These are phyloP conservation scores for Brachionus calyciflorus DNA, from an alignment of 1,140 invertebrate genomes.

Conservation along the genomic window DNA sequence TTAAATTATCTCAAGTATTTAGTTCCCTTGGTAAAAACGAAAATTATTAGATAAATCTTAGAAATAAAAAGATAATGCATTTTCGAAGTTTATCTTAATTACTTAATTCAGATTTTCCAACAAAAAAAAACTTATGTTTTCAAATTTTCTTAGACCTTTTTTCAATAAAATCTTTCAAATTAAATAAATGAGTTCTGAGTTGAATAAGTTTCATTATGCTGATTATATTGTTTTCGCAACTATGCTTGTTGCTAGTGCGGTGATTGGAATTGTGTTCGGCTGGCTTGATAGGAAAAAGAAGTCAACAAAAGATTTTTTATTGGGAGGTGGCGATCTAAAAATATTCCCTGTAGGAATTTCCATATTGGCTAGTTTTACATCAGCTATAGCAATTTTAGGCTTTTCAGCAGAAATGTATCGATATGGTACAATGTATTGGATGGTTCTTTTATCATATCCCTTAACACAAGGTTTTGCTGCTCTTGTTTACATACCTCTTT, in stretches of 20 bases:
- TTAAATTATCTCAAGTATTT: no score
- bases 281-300: constrained; percentile 30
- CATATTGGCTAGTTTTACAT: constrained; percentile 59
- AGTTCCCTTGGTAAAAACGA: no score
- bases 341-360: constrained; percentile 56
- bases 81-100: no score
- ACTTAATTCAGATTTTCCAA: no score
- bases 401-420: constrained; percentile 56
- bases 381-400: constrained; percentile 61
- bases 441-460: constrained; percentile 49
- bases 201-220: constrained; percentile 19
- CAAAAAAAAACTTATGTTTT: no score
- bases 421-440: constrained; percentile 52
- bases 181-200: background rate
- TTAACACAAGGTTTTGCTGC: constrained; percentile 48
- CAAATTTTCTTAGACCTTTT: no score
- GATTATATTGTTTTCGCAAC: constrained; percentile 41
- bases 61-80: no score
- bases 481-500: constrained; percentile 55
- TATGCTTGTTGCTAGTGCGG: constrained; percentile 25
- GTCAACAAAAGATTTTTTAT: constrained; percentile 39
- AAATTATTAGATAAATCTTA: no score
- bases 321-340: constrained; percentile 44
- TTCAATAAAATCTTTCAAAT: background rate
- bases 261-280: constrained; percentile 26